Evolutionary conservation across 2,113 vertebrate genomes (phyloP).

Genomic region (Progne subis): DNA sequence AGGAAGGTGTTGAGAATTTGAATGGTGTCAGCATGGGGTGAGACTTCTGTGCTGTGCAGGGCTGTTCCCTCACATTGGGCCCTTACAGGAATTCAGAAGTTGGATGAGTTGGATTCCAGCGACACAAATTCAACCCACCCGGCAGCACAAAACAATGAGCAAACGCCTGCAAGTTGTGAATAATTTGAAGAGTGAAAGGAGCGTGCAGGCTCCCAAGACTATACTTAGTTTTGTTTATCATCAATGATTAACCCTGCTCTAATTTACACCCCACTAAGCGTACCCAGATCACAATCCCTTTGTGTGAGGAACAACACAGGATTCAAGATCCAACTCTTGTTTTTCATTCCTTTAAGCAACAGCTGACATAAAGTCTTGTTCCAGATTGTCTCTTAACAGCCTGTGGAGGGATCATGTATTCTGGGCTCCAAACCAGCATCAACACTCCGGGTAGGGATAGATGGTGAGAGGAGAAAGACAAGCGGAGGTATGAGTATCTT

Average conservation of each 20-base stretch:
- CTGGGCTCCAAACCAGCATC: conserved; percentile 46
- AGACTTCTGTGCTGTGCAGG: background rate
- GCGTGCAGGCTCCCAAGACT: background rate
- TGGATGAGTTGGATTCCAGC: background rate
- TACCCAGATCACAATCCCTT: background rate
- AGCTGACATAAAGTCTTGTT: conserved; percentile 19
- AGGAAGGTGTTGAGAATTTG: background rate
- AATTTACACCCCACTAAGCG: background rate
- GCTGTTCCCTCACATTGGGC: background rate
- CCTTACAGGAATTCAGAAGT: background rate
- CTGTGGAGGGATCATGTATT: background rate
- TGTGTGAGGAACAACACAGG: conserved; percentile 8
- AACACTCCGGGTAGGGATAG: background rate
- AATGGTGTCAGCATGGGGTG: fast-evolving
- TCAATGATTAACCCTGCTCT: background rate
- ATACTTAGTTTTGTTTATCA: background rate
- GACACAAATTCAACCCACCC: background rate
- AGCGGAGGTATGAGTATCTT: background rate
- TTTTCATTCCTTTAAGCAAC: conserved; percentile 23
- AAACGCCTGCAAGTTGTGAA: background rate
- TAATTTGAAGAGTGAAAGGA: background rate
- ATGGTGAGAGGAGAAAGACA: conserved; percentile 15
- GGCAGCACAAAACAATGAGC: background rate
- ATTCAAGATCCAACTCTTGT: background rate
- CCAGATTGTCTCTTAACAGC: conserved; percentile 37